Percentiles rank a stretch among this genome's conserved stretches.
These are phyloP conservation scores for Hyppa rectilinea DNA, from an alignment of 2,888 invertebrate genomes.

Conservation along the genomic window DNA sequence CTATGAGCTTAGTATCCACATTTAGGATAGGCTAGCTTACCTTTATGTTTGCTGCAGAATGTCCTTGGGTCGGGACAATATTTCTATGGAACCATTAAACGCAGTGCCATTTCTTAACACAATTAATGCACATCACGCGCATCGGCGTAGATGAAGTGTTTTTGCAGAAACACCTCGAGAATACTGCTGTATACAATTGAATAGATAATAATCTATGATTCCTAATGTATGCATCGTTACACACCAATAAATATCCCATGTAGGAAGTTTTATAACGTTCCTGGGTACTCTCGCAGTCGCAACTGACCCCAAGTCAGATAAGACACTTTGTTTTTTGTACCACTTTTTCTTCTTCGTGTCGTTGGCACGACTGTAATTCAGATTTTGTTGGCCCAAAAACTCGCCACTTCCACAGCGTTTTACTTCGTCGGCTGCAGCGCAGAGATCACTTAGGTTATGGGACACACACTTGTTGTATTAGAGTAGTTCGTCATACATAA, in stretches of 20 bases:
- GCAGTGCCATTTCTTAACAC: conserved; percentile 28
- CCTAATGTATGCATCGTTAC: conserved; percentile 19
- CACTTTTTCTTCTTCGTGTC: too few relatives aligned
- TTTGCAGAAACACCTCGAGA: conserved; percentile 50
- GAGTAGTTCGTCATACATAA: background rate
- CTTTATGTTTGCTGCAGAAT: background rate
- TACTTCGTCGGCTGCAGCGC: too few relatives aligned
- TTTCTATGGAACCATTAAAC: conserved; percentile 4
- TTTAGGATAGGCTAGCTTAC: background rate
- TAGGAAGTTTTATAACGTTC: background rate
- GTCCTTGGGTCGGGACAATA: background rate
- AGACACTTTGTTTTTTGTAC: background rate
- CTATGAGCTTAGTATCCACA: background rate
- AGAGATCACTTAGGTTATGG: too few relatives aligned
- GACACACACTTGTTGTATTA: too few relatives aligned
- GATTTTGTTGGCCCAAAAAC: too few relatives aligned
- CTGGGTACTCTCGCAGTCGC: conserved; percentile 1
- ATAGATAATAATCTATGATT: conserved; percentile 40
- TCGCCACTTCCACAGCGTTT: too few relatives aligned
- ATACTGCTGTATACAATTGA: conserved; percentile 41
- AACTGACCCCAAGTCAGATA: background rate
- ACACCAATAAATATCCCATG: conserved; percentile 20
- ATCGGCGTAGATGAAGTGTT: conserved; percentile 53
- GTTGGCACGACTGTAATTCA: too few relatives aligned
- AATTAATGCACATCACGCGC: conserved; percentile 53